Evolutionary conservation across 2,797 vertebrate species (phyloP).

Genomic region (Hafferia zeledoni): DNA sequence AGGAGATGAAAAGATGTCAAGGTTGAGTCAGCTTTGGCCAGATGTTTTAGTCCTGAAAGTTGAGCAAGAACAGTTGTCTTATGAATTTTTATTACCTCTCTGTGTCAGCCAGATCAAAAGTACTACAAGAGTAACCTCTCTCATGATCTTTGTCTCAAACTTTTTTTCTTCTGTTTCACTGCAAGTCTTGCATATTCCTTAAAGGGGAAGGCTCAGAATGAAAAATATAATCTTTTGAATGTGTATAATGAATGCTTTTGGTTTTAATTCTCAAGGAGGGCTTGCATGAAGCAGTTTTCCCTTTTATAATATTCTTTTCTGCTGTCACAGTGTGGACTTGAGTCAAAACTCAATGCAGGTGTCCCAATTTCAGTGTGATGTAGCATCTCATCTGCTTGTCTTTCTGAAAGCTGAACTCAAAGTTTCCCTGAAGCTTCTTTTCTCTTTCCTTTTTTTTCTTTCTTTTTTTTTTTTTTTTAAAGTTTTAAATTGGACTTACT

Average conservation of each 20-base stretch:
- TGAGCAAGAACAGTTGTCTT: slow-evolving; percentile 21
- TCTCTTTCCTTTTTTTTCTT: neutral
- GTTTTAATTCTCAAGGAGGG: neutral
- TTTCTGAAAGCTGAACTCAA: neutral
- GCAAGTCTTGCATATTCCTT: neutral
- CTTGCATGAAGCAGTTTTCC: neutral
- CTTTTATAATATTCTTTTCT: neutral
- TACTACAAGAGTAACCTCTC: slow-evolving; percentile 32
- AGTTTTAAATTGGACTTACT: neutral
- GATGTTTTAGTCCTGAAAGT: neutral
- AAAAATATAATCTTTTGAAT: neutral
- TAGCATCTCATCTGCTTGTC: neutral
- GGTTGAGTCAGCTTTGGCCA: slow-evolving; percentile 32
- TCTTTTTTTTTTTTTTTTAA: neutral
- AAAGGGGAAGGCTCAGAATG: neutral
- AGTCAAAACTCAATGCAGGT: neutral
- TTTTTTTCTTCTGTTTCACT: neutral
- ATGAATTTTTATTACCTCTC: slow-evolving; percentile 43
- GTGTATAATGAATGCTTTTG: neutral
- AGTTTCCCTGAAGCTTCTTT: neutral
- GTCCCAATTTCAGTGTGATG: neutral
- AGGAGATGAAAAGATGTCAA: neutral
- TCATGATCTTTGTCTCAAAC: slow-evolving; percentile 7
- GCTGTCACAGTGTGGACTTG: neutral
- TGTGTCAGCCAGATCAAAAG: slow-evolving; percentile 24